Evolutionary conservation across 2,113 vertebrate genomes (phyloP), one percentile per base, ranked within the genome.

Genomic region (Rhizomys pruinosus): DNA sequence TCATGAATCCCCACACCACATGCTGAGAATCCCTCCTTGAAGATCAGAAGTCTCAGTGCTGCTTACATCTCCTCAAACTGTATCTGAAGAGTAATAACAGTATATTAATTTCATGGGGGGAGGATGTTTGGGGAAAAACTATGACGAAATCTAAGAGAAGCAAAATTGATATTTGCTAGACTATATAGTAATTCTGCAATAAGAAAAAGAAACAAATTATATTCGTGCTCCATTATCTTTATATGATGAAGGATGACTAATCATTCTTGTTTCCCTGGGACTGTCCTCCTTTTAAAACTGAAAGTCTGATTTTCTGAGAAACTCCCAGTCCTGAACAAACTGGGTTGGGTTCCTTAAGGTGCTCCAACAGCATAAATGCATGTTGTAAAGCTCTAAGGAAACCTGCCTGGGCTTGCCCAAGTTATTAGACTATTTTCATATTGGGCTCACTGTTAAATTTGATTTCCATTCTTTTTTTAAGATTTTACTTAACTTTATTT

Each of bases 41-140:
- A 88, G 61, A 89, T 69, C 89, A 59, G 47, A 88, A 71, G 42
- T 22, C 61, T 29, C 88, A 13, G 5, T 17, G 72, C 23, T 84
- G 71, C 32, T 91, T 97, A 96, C 16, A 93, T 96, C 82, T 97
- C 95, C 72, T 96, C 96, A 68, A 84, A 91, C 2, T 96, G 29
- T 64, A 44, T 87, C 97, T 97, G 66, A 19, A 91, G 63, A 92
- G 61, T 15, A 47, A 97, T 23, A 59, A 82, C 8, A 85, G 44
- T 34, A 44, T 20, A 61, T 76, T 59, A 71, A 86, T 88, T 63
- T 74, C 57, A 63, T 42, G 55, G 39, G 44, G 25, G 15, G 8
- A 27, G 23, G 44, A 1, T 4, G 0, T 17, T 3, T 20, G 13
- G 32, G 42, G 20, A 25, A 59, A 6, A 69, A 34, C 59, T 11